A percentile compares a stretch with the other conserved stretches of the same genome.
Evolutionary conservation across 1,140 invertebrate species (phyloP).

Genomic region (Drosophila seguyi): DNA sequence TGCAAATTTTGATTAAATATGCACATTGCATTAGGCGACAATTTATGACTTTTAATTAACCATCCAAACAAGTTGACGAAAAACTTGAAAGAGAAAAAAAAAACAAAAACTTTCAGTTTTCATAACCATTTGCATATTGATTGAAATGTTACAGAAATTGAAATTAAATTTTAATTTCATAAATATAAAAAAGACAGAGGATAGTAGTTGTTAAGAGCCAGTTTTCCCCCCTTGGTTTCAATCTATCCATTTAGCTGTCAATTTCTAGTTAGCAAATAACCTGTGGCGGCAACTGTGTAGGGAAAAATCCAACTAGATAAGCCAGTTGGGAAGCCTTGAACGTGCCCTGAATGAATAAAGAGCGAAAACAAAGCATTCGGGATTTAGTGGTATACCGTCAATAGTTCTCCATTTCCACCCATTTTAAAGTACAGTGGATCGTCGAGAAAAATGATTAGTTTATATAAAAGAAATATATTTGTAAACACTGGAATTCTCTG

Average conservation of each 20-base stretch:
- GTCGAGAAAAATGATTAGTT: neutral
- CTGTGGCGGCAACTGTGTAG: slow-evolving; percentile 17
- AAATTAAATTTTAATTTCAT: slow-evolving; percentile 24
- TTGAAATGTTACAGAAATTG: slow-evolving; percentile 30
- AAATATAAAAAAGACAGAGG: neutral
- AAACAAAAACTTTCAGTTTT: slow-evolving; percentile 63
- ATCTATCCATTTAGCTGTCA: slow-evolving; percentile 61
- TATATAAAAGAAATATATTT: neutral
- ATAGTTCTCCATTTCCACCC: slow-evolving; percentile 1
- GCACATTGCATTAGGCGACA: slow-evolving; percentile 62
- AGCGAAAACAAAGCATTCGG: slow-evolving; percentile 58
- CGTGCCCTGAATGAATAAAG: slow-evolving; percentile 30
- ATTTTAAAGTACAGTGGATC: slow-evolving; percentile 7
- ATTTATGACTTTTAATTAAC: slow-evolving; percentile 77
- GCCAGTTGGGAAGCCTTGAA: slow-evolving; percentile 38
- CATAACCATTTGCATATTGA: slow-evolving; percentile 68
- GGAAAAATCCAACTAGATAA: slow-evolving; percentile 46
- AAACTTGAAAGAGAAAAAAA: slow-evolving; percentile 1
- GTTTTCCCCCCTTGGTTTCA: neutral
- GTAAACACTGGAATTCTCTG: neutral
- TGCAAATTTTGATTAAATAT: slow-evolving; percentile 53
- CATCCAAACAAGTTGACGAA: slow-evolving; percentile 29
- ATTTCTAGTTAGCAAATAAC: slow-evolving; percentile 63
- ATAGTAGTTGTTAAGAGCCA: neutral
- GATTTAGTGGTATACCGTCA: slow-evolving; percentile 18